Conservation (phyloP, 92 coral and sea anemone genomes). For the Montipora capitata region DNA sequence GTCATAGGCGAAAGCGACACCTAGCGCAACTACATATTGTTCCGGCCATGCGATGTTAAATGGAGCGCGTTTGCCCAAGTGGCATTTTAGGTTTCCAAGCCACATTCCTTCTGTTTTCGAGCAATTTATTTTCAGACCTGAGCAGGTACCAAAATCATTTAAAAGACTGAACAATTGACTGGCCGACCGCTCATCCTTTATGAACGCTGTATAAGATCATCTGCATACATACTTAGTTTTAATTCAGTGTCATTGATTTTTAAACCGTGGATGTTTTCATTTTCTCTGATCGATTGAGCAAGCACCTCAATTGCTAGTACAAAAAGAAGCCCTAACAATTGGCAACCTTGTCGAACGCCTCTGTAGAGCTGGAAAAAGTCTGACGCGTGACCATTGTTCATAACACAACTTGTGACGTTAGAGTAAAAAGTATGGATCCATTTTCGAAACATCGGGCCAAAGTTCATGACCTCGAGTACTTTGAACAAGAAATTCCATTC, state of each 20-base stretch:
- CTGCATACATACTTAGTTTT: conserved; percentile 13
- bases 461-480: too few species aligned
- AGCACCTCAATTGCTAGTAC: too few species aligned
- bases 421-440: too few species aligned
- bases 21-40: background rate
- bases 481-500: too few species aligned
- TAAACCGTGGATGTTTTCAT: too few species aligned
- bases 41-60: conserved; percentile 8
- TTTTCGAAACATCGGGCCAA: too few species aligned
- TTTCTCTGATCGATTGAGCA: too few species aligned
- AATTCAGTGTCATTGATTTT: conserved; percentile 4
- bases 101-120: conserved; percentile 29
- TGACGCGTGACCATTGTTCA: too few species aligned
- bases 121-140: background rate
- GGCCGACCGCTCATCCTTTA: background rate
- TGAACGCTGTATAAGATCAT: background rate
- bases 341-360: too few species aligned
- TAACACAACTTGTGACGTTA: too few species aligned
- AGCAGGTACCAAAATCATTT: conserved; percentile 7
- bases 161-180: background rate
- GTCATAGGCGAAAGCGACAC: conserved; percentile 10
- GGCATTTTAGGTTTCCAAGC: conserved; percentile 1
- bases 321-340: too few species aligned
- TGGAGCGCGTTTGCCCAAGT: background rate
- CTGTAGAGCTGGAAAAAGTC: too few species aligned